Evolutionary conservation across 2,113 vertebrate species (phyloP), one percentile per base, ranked within the genome.

Genomic region (Sceloporus tristichus): DNA sequence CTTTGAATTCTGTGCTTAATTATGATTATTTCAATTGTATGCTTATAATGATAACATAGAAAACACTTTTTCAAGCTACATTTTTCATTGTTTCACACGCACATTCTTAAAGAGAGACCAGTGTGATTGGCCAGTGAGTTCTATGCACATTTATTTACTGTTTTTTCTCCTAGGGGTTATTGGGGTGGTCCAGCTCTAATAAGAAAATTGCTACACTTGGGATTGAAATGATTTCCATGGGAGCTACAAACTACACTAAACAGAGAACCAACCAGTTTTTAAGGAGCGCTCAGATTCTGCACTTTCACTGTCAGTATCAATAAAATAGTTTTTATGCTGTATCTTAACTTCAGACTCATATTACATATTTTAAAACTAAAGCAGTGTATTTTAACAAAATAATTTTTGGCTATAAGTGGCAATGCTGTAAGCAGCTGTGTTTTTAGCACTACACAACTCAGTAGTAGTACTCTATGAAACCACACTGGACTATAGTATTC

Each of bases 131-230:
- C 68, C 68, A 70, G 4, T 29, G 4, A 1, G 9, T 27, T 70
- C 29, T 27, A 71, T 71, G 9, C 7, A 27, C 9, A 9, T 71
- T 29, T 71, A 29, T 10, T 71, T 11, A 7, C 10, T 71, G 10
- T 70, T 4, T 83, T 90, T 84, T 91, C 48, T 71, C 40, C 34
- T 94, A 99, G 99, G 96, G 99, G 99, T 1, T 94, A 98, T 85
- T 99, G 99, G 99, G 98, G 98, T 85, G 99, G 99, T 92, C 99
- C 99, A 75, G 98, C 95, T 92, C 97, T 97, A 25, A 77, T 98
- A 94, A 97, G 99, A 91, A 99, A 98, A 89, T 79, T 99, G 29
- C 84, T 99, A 91, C 98, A 99, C 93, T 97, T 99, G 66, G 98
- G 99, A 42, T 97, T 98, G 95, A 98, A 98, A 91, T 98, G 95